These are phyloP conservation scores for Spodoptera exigua DNA, from an alignment of 2,888 invertebrate species.

Conservation along the genomic window DNA sequence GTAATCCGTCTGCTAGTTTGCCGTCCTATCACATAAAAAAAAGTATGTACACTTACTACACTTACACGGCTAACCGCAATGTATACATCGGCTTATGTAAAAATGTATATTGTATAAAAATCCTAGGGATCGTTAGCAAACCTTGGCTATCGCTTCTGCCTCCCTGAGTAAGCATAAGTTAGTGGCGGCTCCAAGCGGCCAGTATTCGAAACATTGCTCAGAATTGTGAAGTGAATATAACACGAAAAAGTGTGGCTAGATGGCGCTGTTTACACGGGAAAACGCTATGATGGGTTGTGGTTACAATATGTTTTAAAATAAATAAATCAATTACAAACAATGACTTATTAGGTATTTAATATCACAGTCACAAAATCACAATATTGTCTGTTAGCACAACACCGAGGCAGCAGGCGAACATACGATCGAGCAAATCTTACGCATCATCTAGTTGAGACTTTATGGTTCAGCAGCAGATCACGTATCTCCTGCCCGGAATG, in stretches of 20 bases:
- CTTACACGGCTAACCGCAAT: slow-evolving; percentile 30
- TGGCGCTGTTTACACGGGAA: slow-evolving; percentile 24
- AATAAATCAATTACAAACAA: slow-evolving; percentile 38
- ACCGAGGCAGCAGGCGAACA: neutral
- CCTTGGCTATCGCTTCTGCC: slow-evolving; percentile 46
- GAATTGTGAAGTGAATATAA: slow-evolving; percentile 8
- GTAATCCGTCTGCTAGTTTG: too few relatives aligned
- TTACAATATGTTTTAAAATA: slow-evolving; percentile 25
- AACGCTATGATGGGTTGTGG: slow-evolving; percentile 27
- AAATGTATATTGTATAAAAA: slow-evolving; percentile 53
- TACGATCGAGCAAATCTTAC: too few relatives aligned
- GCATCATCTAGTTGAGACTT: too few relatives aligned
- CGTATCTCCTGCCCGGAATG: slow-evolving; percentile 4
- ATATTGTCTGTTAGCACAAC: slow-evolving; percentile 22
- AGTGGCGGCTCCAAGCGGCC: slow-evolving; percentile 29
- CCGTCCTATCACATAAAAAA: too few relatives aligned
- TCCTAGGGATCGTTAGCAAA: slow-evolving; percentile 49
- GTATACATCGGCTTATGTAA: slow-evolving; percentile 42
- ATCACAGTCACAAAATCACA: slow-evolving; percentile 65
- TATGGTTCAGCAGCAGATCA: too few relatives aligned
- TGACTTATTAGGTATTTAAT: slow-evolving; percentile 56
- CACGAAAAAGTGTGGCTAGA: slow-evolving; percentile 14
- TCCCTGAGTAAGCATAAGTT: slow-evolving; percentile 16
- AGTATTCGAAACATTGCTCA: slow-evolving; percentile 5
- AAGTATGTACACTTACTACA: too few relatives aligned